These are phyloP conservation scores for Cryptotis parvus DNA, from an alignment of 2,113 vertebrate genomes.

Conservation along the genomic window DNA sequence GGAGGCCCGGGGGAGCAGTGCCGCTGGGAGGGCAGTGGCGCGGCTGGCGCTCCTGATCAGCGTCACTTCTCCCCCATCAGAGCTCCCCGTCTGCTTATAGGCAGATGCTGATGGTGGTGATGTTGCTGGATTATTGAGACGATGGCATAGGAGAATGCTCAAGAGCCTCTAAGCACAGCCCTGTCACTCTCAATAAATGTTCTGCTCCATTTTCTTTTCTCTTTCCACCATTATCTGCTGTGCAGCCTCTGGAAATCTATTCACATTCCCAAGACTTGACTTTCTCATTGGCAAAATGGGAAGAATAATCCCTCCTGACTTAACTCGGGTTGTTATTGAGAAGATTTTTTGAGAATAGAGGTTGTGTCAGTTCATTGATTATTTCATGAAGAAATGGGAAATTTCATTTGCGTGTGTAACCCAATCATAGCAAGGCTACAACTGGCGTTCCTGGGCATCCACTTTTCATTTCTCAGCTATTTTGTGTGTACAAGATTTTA, in stretches of 20 bases:
- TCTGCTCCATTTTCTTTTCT: background rate
- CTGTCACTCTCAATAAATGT: background rate
- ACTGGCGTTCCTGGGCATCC: background rate
- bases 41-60: background rate
- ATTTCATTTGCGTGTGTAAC: background rate
- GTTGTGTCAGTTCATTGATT: background rate
- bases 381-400: background rate
- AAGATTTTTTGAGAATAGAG: background rate
- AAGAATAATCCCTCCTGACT: background rate
- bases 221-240: background rate
- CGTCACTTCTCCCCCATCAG: background rate
- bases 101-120: background rate
- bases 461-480: background rate
- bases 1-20: too few relatives aligned
- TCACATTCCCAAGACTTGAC: background rate
- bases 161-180: background rate
- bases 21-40: background rate
- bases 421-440: background rate
- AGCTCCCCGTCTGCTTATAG: background rate
- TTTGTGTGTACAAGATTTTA: background rate
- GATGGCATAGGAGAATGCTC: background rate
- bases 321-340: background rate
- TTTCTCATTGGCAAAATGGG: background rate
- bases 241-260: background rate
- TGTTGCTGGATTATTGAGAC: background rate